Evolutionary conservation across 2,113 vertebrate genomes (phyloP).

Genomic region (Mobula birostris): DNA sequence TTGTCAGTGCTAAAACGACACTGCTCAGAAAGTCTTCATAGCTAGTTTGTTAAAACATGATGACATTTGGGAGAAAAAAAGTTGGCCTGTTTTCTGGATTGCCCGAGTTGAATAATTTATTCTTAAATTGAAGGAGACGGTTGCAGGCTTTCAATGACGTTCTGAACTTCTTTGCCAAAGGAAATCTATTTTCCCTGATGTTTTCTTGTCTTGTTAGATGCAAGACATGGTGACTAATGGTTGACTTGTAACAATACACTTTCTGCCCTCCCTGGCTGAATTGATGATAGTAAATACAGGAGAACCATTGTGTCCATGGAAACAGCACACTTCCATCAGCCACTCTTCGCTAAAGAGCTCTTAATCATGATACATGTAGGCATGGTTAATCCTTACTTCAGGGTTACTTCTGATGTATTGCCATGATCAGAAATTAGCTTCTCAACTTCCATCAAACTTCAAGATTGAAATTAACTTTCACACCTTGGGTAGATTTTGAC

Average conservation of each 20-base stretch:
- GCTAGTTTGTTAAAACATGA: neutral
- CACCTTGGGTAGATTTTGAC: neutral
- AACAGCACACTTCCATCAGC: neutral
- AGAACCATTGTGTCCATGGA: conserved; percentile 18
- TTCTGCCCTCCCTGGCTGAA: neutral
- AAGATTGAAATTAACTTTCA: neutral
- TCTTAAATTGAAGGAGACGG: neutral
- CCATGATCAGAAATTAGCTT: neutral
- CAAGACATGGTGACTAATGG: conserved; percentile 9
- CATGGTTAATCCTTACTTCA: neutral
- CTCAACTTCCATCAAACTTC: neutral
- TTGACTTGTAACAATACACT: conserved; percentile 22
- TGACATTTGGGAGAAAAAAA: neutral
- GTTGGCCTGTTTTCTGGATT: neutral
- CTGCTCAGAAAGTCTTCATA: neutral
- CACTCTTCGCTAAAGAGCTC: neutral
- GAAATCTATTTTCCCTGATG: conserved; percentile 21
- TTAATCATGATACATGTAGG: neutral
- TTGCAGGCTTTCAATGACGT: neutral
- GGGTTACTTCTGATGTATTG: neutral
- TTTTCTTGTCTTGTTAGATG: neutral
- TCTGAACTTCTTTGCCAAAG: neutral
- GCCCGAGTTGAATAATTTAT: neutral
- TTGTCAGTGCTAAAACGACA: neutral
- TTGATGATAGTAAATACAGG: conserved; percentile 1